Evolutionary conservation across 2,113 vertebrate species (phyloP).

Genomic region (Zosterops lateralis): DNA sequence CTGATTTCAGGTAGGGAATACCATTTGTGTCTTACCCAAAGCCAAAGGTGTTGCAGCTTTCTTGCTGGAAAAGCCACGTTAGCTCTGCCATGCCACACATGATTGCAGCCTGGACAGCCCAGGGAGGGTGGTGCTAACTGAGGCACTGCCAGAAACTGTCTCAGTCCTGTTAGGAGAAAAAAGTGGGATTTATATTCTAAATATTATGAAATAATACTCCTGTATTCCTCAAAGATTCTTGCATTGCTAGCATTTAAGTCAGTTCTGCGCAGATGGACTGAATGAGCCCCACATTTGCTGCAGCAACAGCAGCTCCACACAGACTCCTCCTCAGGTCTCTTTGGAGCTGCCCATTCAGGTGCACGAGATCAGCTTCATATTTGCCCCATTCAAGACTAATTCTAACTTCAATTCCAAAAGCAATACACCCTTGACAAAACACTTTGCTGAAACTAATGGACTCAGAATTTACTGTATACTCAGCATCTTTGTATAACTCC

Average conservation of each 20-base stretch:
- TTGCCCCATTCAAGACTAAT: background rate
- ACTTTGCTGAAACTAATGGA: background rate
- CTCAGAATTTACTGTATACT: background rate
- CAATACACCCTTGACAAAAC: background rate
- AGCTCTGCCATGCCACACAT: background rate
- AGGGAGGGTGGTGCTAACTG: background rate
- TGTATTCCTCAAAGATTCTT: background rate
- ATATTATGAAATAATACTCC: background rate
- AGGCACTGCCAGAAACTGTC: background rate
- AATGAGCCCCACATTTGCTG: background rate
- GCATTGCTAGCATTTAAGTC: background rate
- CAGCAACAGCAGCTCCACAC: background rate
- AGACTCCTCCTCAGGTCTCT: background rate
- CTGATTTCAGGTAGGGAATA: background rate
- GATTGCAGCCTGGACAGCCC: background rate
- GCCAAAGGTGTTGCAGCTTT: background rate
- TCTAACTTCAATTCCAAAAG: slow-evolving; percentile 8
- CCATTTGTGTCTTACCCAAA: background rate
- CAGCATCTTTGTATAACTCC: background rate
- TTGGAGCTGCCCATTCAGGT: background rate
- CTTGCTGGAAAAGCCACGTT: background rate
- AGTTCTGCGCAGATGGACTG: background rate
- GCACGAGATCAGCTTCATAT: fast-evolving
- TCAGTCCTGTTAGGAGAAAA: background rate
- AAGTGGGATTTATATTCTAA: background rate